These are phyloP conservation scores for Ctenosaura bakeri DNA, from an alignment of 2,797 vertebrate genomes.

Conservation along the genomic window DNA sequence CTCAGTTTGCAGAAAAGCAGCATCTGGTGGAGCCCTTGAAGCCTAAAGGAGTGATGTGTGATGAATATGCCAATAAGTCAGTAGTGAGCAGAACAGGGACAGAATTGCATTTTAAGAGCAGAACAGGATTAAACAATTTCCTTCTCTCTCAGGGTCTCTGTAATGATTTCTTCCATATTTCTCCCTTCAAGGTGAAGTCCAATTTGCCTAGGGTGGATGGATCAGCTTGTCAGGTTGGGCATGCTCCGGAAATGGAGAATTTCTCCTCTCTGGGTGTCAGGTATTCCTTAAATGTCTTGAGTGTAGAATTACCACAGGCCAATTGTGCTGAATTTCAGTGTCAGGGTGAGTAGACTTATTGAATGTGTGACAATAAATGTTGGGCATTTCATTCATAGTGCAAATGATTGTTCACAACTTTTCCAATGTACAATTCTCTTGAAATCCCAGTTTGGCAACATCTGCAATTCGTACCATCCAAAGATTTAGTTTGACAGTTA, in stretches of 20 bases:
- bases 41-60: slow-evolving; percentile 17
- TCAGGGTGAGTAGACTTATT: neutral
- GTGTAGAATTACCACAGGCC: too few species aligned
- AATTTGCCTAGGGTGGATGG: slow-evolving; percentile 46
- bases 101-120: slow-evolving; percentile 42
- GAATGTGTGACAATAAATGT: neutral
- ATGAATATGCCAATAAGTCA: slow-evolving; percentile 36
- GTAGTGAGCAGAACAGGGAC: neutral
- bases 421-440: neutral
- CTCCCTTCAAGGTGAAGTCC: slow-evolving; percentile 44
- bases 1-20: accelerated
- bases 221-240: slow-evolving; percentile 39
- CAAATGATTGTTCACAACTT: neutral
- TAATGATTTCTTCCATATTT: slow-evolving; percentile 42
- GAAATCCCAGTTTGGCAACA: neutral
- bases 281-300: slow-evolving; percentile 9
- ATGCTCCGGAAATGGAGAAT: neutral
- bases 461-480: neutral
- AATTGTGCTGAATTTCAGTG: neutral
- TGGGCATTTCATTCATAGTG: neutral
- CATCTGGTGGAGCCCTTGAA: slow-evolving; percentile 48
- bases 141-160: slow-evolving; percentile 28
- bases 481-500: neutral
- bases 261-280: neutral
- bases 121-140: slow-evolving; percentile 52